Base-by-base conservation (phyloP, 2,888 invertebrate genomes). In the Drosophila meridionalis region DNA sequence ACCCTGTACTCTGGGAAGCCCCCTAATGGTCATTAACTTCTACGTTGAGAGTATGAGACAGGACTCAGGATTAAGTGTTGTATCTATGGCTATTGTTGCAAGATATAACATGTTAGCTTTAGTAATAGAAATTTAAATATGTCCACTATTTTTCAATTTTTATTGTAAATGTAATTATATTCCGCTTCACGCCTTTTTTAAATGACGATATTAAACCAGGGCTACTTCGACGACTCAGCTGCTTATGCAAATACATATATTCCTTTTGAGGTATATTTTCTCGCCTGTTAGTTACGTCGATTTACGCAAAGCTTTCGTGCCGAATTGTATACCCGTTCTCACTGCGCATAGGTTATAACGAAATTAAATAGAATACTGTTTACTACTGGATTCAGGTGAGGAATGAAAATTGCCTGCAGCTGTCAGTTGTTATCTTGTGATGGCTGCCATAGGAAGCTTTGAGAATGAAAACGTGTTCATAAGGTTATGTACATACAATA, bases 361-460 rank as follows among this genome's bases (percentile, higher is more conserved):
- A 57, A 55, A 55, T 26, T 14, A 66, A 71, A 64, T 47, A 65
- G 48, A 70, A 81, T 70, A 70, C 71, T 83, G 48, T 56, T 57
- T 52, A 47, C 53, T 73, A 53, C 45, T 63, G 71, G 63, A 71
- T 73, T 77, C 71, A 64, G 43, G 57, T 53, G 65, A 57, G 83
- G 88, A 86, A 88, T 84, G 83, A 76, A 90, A 85, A 85, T 83
- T 90, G 75, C 62, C 40, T 40, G 63, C 89, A 88, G 83, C 86
- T 88, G 88, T 65, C 64, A 71, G 47, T 20, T 45, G 66, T 26
- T 61, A 45, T 67, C 47, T 62, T 56, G 28, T 59, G 45, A 47
- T 73, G 82, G 53, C 56, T 57, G 20, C 36, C 50, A 28, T 76
- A 79, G 80, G 80, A 80, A 80, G 85, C 83, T 28, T 42, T 47